Evolutionary conservation across 2,888 invertebrate species (phyloP).

Genomic region (Idaea aversata): DNA sequence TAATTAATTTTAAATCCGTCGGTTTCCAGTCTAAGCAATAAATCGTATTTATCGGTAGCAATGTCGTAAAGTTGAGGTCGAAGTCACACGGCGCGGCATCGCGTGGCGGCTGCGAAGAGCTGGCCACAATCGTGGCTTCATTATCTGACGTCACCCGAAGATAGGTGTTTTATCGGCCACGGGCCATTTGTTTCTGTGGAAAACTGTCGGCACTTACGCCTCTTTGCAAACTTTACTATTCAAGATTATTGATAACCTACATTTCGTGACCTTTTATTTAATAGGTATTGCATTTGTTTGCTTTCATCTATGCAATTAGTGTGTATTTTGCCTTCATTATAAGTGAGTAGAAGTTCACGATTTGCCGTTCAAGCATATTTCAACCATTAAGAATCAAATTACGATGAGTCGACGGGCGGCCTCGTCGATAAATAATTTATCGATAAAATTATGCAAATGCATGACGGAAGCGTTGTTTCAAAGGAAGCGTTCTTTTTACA

Average conservation of each 20-base stretch:
- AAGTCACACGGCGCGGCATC: slow-evolving; percentile 22
- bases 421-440: slow-evolving; percentile 38
- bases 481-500: slow-evolving; percentile 50
- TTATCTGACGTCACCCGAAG: slow-evolving; percentile 60
- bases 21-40: slow-evolving; percentile 52
- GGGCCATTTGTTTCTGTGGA: slow-evolving; percentile 45
- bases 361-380: slow-evolving; percentile 27
- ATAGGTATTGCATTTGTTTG: not conserved
- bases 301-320: not conserved
- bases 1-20: slow-evolving; percentile 18
- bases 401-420: slow-evolving; percentile 32
- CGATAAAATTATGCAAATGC: slow-evolving; percentile 45
- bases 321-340: not conserved
- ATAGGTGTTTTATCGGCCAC: slow-evolving; percentile 57
- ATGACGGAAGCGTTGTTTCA: slow-evolving; percentile 53
- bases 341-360: slow-evolving; percentile 28
- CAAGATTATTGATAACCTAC: slow-evolving; percentile 26
- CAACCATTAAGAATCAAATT: slow-evolving; percentile 45
- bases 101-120: slow-evolving; percentile 26
- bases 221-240: slow-evolving; percentile 23
- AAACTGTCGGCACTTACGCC: slow-evolving; percentile 35
- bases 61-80: slow-evolving; percentile 64
- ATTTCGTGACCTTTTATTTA: slow-evolving; percentile 28
- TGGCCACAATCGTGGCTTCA: slow-evolving; percentile 42
- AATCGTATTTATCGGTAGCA: slow-evolving; percentile 62